These are phyloP conservation scores for Eilema sororculum DNA, from an alignment of 2,888 invertebrate species.

Conservation along the genomic window DNA sequence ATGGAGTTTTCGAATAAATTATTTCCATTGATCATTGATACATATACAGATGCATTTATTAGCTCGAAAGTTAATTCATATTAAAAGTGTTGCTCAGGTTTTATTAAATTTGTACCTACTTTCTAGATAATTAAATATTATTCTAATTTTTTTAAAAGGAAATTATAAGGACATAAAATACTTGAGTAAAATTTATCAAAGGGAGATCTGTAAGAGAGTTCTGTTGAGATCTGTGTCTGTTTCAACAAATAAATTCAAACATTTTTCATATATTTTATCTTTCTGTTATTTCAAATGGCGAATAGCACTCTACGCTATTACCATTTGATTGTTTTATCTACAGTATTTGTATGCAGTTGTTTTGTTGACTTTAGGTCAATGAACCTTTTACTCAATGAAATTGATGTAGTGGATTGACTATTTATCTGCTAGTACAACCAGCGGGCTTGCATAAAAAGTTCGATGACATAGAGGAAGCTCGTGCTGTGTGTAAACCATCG, in stretches of 20 bases:
- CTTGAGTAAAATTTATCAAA: not conserved
- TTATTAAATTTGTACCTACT: not conserved
- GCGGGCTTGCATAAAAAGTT: too few relatives aligned
- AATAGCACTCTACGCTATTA: slow-evolving; percentile 2
- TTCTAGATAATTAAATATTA: too few relatives aligned
- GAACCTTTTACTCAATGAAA: slow-evolving; percentile 2
- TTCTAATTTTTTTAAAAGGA: too few relatives aligned
- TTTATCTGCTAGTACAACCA: too few relatives aligned
- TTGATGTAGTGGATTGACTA: not conserved
- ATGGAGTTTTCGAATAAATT: not conserved
- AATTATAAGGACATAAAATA: not conserved
- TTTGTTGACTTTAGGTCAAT: not conserved
- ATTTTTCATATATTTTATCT: not conserved
- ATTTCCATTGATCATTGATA: not conserved
- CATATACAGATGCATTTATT: too few relatives aligned
- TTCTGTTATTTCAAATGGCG: not conserved
- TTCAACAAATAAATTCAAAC: not conserved
- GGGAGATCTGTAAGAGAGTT: too few relatives aligned
- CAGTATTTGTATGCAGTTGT: not conserved
- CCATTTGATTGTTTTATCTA: not conserved
- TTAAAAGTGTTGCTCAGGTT: not conserved
- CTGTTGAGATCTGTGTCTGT: too few relatives aligned
- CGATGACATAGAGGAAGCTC: too few relatives aligned
- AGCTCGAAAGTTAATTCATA: too few relatives aligned
- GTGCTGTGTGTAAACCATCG: too few relatives aligned